Evolutionary conservation across 92 coral and sea anemone species (phyloP).

Genomic region (Bergia puertoricense): DNA sequence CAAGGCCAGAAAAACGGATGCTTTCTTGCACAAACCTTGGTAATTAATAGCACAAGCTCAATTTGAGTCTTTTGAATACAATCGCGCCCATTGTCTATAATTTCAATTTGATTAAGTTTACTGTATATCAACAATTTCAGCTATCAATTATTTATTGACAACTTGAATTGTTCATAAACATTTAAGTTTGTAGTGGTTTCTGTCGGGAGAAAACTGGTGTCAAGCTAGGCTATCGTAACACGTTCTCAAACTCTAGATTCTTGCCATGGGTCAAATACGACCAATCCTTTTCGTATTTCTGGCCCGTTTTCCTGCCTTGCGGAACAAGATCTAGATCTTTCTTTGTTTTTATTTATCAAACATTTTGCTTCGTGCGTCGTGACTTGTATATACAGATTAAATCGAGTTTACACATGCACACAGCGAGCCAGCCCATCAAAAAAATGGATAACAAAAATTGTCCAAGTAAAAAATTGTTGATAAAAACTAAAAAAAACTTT

Average conservation of each 20-base stretch:
- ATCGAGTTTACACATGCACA: slow-evolving; percentile 32
- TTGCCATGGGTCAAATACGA: background rate
- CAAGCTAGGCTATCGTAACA: slow-evolving; percentile 11
- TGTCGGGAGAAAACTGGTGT: background rate
- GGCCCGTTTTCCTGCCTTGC: slow-evolving; percentile 23
- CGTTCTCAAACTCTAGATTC: background rate
- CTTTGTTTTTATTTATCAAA: slow-evolving; percentile 5
- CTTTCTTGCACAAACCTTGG: background rate
- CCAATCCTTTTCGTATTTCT: background rate
- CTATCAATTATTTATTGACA: background rate
- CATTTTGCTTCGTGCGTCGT: slow-evolving; percentile 21
- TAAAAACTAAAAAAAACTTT: background rate
- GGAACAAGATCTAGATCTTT: background rate
- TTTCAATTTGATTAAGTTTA: background rate
- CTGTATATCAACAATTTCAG: background rate
- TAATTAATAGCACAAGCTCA: background rate
- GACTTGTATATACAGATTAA: slow-evolving; percentile 31
- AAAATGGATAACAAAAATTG: slow-evolving; percentile 20
- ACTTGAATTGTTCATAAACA: background rate
- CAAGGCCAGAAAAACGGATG: slow-evolving; percentile 6
- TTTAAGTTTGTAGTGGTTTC: background rate
- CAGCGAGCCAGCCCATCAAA: slow-evolving; percentile 18
- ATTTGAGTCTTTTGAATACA: background rate
- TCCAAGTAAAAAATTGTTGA: slow-evolving; percentile 20
- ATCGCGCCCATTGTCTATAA: slow-evolving; percentile 24